Evolutionary conservation across 2,797 vertebrate genomes (phyloP).

Genomic region (Chiroxiphia lanceolata): DNA sequence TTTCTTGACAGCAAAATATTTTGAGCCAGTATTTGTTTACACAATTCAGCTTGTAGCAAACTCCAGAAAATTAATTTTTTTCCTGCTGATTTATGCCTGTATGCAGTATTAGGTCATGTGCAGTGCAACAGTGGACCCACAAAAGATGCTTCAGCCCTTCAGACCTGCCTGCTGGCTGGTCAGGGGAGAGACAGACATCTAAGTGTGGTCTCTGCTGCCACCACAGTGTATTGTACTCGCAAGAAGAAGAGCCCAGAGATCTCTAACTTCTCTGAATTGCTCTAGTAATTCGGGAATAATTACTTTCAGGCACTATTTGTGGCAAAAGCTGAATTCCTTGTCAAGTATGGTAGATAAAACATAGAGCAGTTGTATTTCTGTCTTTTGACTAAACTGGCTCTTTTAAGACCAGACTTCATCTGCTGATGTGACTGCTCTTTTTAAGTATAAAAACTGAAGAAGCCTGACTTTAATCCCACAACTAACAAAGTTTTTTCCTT

Average conservation of each 20-base stretch:
- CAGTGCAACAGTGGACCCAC: not conserved
- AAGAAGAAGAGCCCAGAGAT: not conserved
- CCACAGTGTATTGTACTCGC: accelerated
- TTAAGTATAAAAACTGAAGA: not conserved
- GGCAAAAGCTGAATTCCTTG: not conserved
- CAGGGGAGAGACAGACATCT: not conserved
- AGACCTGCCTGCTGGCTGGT: not conserved
- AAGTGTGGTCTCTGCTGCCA: not conserved
- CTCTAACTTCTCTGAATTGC: not conserved
- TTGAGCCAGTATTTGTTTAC: not conserved
- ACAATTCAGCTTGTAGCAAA: not conserved
- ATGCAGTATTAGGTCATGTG: not conserved
- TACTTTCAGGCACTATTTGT: not conserved
- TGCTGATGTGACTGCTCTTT: not conserved
- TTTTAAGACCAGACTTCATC: not conserved
- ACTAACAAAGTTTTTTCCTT: not conserved
- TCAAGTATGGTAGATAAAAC: not conserved
- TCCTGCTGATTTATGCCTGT: not conserved
- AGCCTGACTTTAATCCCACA: not conserved
- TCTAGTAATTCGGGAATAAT: not conserved
- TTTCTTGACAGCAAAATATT: not conserved
- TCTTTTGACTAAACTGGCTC: not conserved
- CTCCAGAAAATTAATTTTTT: not conserved
- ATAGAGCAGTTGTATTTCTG: not conserved
- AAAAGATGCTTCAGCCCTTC: not conserved